A percentile compares a stretch with the other conserved stretches of the same genome.
Evolutionary conservation across 2,797 vertebrate genomes (phyloP).

Genomic region (Acipenser ruthenus): DNA sequence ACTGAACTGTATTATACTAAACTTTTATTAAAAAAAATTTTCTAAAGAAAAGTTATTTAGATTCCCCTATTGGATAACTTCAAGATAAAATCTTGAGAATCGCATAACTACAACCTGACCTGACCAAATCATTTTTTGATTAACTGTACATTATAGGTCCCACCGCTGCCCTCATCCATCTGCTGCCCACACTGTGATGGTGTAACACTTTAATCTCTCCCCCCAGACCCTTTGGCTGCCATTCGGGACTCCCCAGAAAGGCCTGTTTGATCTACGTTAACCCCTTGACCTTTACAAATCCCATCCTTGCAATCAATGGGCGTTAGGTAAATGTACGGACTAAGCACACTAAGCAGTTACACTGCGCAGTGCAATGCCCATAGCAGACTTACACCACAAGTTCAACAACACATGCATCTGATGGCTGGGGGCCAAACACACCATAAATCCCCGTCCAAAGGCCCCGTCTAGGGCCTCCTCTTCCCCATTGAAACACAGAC

Average conservation of each 20-base stretch:
- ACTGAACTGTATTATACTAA: too few relatives aligned
- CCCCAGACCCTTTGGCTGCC: conserved; percentile 50
- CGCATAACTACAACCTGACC: too few relatives aligned
- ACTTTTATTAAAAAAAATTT: too few relatives aligned
- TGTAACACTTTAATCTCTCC: conserved; percentile 54
- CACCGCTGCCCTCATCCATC: conserved; percentile 45
- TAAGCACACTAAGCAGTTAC: not conserved
- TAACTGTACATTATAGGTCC: too few relatives aligned
- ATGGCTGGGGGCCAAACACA: too few relatives aligned
- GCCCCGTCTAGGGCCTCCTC: not conserved
- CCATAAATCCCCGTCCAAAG: not conserved
- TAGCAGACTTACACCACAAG: not conserved
- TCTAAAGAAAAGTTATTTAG: too few relatives aligned
- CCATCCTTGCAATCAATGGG: conserved; percentile 59
- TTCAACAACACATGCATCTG: not conserved
- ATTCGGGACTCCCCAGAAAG: conserved; percentile 53
- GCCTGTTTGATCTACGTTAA: conserved; percentile 57
- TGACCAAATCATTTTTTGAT: too few relatives aligned
- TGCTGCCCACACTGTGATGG: conserved; percentile 35
- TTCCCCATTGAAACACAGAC: conserved; percentile 11
- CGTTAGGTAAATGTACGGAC: conserved; percentile 55
- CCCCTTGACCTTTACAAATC: conserved; percentile 57
- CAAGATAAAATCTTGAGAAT: too few relatives aligned
- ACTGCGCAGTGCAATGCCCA: not conserved
- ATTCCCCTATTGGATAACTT: too few relatives aligned